Evolutionary conservation across 92 coral and sea anemone species (phyloP).

Genomic region (Epizoanthus stellaris): DNA sequence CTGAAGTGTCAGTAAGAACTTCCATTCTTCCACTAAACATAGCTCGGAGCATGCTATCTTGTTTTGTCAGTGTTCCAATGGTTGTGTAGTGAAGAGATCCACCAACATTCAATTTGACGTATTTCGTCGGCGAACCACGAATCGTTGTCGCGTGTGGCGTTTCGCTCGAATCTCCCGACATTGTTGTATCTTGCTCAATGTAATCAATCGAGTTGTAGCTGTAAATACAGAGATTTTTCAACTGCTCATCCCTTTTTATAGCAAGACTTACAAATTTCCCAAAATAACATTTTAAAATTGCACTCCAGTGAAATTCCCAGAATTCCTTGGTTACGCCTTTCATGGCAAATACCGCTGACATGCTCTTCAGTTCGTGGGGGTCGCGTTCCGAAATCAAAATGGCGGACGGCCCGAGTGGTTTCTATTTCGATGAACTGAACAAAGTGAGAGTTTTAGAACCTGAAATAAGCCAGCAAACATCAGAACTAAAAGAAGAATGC

Average conservation of each 20-base stretch:
- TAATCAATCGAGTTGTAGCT: not conserved
- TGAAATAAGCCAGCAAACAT: constrained; percentile 92
- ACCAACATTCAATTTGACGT: constrained; percentile 96
- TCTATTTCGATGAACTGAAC: constrained; percentile 95
- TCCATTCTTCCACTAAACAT: constrained; percentile 99
- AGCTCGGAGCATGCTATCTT: constrained; percentile 95
- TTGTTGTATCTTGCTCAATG: not conserved
- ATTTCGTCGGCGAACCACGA: constrained; percentile 97
- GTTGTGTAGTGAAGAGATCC: constrained; percentile 98
- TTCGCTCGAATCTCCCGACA: constrained; percentile 86
- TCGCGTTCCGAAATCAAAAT: constrained; percentile 56
- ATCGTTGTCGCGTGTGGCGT: constrained; percentile 85
- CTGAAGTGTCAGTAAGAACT: constrained; percentile 96
- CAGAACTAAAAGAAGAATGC: constrained; percentile 95
- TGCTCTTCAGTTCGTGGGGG: not conserved
- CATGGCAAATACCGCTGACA: constrained; percentile 42
- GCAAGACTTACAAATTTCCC: constrained; percentile 24
- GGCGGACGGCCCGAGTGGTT: constrained; percentile 98
- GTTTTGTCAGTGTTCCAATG: constrained; percentile 94
- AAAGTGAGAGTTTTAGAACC: constrained; percentile 99
- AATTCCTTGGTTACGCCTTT: constrained; percentile 45
- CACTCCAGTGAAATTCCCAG: constrained; percentile 30
- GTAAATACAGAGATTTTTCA: not conserved
- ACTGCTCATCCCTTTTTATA: constrained; percentile 7
- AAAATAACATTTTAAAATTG: constrained; percentile 27